Evolutionary conservation across 2,888 invertebrate species (phyloP), one percentile per base, ranked within the genome.

Genomic region (Tetragonisca angustula): DNA sequence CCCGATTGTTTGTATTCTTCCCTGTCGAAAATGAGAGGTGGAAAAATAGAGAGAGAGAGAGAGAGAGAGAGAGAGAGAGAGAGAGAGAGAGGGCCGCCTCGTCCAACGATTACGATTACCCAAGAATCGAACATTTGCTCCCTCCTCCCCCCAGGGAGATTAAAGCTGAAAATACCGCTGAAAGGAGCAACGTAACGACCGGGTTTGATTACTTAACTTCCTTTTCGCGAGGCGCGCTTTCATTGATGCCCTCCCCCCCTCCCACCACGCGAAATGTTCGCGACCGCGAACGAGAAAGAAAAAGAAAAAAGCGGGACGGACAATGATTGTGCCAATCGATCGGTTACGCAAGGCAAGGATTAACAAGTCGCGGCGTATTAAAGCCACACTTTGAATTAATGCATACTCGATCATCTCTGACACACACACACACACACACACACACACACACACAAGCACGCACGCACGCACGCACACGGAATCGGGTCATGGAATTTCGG

Each of bases 401-500:
- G 74, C 68, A 68, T 43, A 49, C 52, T 52, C 61, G 36, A 79
- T 79, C 32, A 50, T 52, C 67, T 17, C 13, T 24, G 27, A 19
- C 13, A 52, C 17, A 43, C 6, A 9, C 6, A 21, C 19, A 36
- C 36, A 36, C 36, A 9, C 36, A 4, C 4, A 0, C 36, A 0
- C 4, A 0, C 4, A 5, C 32, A 5, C 32, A 4, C 32, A 4
- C 32, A 4, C 32, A 4, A 2, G 4, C 36, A 36, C 36, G 2
- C 32, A 32, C 32, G 2, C 32, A 2, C 32, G 2, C 32, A 32
- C 17, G 43, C 5, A 13, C 13, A 13, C 24, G 24, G 13, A 79
- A 78, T 54, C 50, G 59, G 80, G 64, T 81, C 74, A 69, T 49
- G 36, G 69, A 52, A 68, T 79, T 79, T 61, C 54, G 56, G n/a